Evolutionary conservation across 2,888 invertebrate species (phyloP), one percentile per base, ranked within the genome.

Genomic region (Andrena haemorrhoa): DNA sequence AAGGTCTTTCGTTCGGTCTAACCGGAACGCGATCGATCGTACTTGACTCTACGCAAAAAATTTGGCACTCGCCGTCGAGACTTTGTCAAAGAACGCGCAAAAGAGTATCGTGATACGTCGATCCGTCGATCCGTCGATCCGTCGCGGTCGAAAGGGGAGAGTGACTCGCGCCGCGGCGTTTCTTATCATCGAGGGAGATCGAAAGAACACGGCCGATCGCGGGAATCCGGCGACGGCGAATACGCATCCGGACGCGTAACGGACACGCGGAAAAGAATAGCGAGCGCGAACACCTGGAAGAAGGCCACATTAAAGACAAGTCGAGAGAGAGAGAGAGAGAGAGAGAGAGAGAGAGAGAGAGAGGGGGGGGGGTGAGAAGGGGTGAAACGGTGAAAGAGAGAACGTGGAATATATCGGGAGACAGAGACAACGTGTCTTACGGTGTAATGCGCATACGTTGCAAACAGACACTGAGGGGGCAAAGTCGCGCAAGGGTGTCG

Each of bases 261-360:
- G 51, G 41, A 58, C 35, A 58, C 31, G 66, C 65, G 64, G 47
- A 75, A 60, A 75, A 31, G 74, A 63, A 80, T 63, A 70, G 3
- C 71, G 79, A 61, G 58, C 51, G 64, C 66, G 84, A 76, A 79
- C 78, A 85, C 76, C 84, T 85, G 82, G 82, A 85, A 72, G 69
- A 85, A 85, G 84, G 79, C 82, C 72, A 79, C 82, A 75, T 82
- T 79, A 79, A 60, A 82, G 29, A 77, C n/a, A 78, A 69, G 74
- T 53, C 41, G 58, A 66, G 63, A 35, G 61, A 41, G n/a, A n/a
- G n/a, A n/a, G n/a, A n/a, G n/a, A n/a, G n/a, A n/a, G n/a, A n/a
- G n/a, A n/a, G n/a, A n/a, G n/a, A n/a, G n/a, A n/a, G n/a, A n/a
- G n/a, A n/a, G n/a, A n/a, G n/a, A n/a, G n/a, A n/a, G n/a, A n/a